phyloP scores from a whole-genome alignment of 2,797 vertebrate genomes.

The Rhinella marina region DNA sequence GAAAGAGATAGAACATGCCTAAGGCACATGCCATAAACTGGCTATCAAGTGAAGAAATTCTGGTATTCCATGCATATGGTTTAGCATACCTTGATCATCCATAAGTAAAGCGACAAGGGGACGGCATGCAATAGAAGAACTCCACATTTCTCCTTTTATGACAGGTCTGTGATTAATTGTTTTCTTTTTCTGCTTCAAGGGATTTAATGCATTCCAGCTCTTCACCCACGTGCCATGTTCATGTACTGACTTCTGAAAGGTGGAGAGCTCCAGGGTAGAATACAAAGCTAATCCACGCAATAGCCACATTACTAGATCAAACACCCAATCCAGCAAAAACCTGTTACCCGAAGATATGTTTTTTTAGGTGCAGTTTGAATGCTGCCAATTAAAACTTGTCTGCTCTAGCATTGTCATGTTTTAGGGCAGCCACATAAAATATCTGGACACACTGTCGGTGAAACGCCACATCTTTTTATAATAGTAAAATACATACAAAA shows the following conservation, averaged over 20 bases:
- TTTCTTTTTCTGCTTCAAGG: conserved; percentile 43
- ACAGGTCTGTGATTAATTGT: conserved; percentile 54
- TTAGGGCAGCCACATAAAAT: conserved; percentile 6
- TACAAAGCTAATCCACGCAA: conserved; percentile 39
- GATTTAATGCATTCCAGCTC: conserved; percentile 54
- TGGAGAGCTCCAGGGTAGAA: conserved; percentile 38
- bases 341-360: conserved; percentile 25
- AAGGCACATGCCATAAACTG: not conserved
- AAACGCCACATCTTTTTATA: not conserved
- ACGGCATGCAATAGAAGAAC: conserved; percentile 7
- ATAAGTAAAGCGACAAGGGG: conserved; percentile 12
- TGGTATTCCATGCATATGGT: conserved; percentile 1
- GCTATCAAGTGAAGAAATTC: not conserved
- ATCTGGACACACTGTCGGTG: conserved; percentile 30
- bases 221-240: conserved; percentile 53
- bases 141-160: conserved; percentile 38
- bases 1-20: conserved; percentile 30
- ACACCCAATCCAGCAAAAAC: conserved; percentile 38
- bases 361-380: conserved; percentile 26
- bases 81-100: not conserved
- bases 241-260: conserved; percentile 50
- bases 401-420: conserved; percentile 45
- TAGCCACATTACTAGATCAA: conserved; percentile 41
- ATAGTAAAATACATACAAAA: not conserved
- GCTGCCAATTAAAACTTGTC: conserved; percentile 53